Evolutionary conservation across 2,113 vertebrate genomes (phyloP).

Genomic region (Paradisaea rubra): DNA sequence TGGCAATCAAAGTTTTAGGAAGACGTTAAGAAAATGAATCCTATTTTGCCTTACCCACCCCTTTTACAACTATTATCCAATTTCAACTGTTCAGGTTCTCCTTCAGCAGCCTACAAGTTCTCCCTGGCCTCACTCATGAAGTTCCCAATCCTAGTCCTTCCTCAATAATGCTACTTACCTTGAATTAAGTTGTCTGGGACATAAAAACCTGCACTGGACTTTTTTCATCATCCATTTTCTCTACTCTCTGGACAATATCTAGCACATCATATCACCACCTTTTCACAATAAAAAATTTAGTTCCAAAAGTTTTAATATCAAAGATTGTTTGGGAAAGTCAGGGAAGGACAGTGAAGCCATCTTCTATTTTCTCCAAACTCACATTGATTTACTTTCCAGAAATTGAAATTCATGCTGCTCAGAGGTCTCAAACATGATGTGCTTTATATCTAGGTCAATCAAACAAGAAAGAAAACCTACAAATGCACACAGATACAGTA

Average conservation of each 20-base stretch:
- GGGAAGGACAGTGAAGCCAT: not conserved
- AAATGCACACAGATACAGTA: not conserved
- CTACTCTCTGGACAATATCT: not conserved
- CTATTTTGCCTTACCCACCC: not conserved
- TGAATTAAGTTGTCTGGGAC: not conserved
- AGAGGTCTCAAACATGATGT: not conserved
- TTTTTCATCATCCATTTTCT: not conserved
- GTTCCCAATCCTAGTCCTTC: not conserved
- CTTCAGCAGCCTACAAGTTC: not conserved
- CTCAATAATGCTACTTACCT: not conserved
- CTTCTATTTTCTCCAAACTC: not conserved
- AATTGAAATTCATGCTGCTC: not conserved
- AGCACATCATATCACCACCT: not conserved
- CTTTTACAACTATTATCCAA: not conserved
- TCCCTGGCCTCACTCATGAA: not conserved
- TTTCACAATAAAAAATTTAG: not conserved
- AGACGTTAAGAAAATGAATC: not conserved
- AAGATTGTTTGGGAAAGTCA: not conserved
- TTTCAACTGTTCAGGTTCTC: not conserved
- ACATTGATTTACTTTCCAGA: slow-evolving; percentile 15
- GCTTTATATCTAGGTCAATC: not conserved
- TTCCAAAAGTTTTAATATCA: not conserved
- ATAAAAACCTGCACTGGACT: not conserved
- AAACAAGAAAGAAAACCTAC: not conserved
- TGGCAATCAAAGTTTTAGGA: not conserved